Conservation (phyloP, 2,888 invertebrate genomes). For the Zhuqinia jingwanae region DNA sequence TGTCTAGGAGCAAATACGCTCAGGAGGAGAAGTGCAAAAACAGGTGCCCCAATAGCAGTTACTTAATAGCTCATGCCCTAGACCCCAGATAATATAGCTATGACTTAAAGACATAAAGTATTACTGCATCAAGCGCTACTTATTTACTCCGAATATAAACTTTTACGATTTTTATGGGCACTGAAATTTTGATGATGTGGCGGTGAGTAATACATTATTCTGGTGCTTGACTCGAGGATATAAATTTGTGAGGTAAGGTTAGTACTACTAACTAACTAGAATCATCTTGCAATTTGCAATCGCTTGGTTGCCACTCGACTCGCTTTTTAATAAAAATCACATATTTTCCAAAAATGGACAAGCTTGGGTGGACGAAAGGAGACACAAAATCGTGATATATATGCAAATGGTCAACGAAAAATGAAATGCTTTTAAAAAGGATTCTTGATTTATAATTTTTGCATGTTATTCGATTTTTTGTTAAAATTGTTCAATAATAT, state of each 20-base stretch:
- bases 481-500: not conserved
- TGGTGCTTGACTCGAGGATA: not conserved
- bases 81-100: no score
- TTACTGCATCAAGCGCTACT: no score
- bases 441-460: slow-evolving; percentile 33
- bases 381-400: slow-evolving; percentile 42
- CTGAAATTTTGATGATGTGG: slow-evolving; percentile 1
- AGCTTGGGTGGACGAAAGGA: slow-evolving; percentile 54
- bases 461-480: slow-evolving; percentile 6
- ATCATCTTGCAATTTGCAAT: not conserved
- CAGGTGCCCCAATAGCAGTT: no score
- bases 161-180: no score
- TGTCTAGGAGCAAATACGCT: no score
- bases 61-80: no score
- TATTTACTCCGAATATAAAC: no score
- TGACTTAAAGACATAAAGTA: no score
- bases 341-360: slow-evolving; percentile 54
- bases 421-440: slow-evolving; percentile 16
- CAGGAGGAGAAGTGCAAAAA: no score
- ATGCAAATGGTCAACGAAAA: slow-evolving; percentile 31
- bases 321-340: slow-evolving; percentile 41
- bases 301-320: slow-evolving; percentile 14
- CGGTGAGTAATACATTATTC: slow-evolving; percentile 11
- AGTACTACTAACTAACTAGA: not conserved
- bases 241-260: slow-evolving; percentile 29